These are phyloP conservation scores for Ceramica pisi DNA, from an alignment of 2,888 invertebrate genomes.

Conservation along the genomic window DNA sequence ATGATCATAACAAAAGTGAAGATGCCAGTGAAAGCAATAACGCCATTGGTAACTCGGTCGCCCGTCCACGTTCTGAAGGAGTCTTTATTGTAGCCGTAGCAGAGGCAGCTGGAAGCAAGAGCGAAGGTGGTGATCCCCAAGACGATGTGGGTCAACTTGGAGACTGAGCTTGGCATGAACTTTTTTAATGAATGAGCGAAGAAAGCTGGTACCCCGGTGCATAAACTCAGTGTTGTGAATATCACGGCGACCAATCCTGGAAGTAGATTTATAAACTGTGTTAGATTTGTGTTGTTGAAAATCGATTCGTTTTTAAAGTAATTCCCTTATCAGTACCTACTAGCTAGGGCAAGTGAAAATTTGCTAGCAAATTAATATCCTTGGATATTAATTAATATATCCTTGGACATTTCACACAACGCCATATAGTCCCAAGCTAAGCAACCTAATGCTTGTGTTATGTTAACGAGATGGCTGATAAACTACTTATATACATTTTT, in stretches of 20 bases:
- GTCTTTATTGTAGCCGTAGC: slow-evolving; percentile 77
- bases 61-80: slow-evolving; percentile 75
- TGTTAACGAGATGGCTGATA: too few relatives aligned
- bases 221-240: slow-evolving; percentile 72
- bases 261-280: slow-evolving; percentile 39
- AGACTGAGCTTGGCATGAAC: slow-evolving; percentile 67
- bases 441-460: too few relatives aligned
- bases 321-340: too few relatives aligned
- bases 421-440: too few relatives aligned
- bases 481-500: too few relatives aligned
- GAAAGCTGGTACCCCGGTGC: slow-evolving; percentile 74
- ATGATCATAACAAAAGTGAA: slow-evolving; percentile 75
- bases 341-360: too few relatives aligned
- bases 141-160: slow-evolving; percentile 75
- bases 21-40: slow-evolving; percentile 71
- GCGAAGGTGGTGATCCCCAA: slow-evolving; percentile 76
- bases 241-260: slow-evolving; percentile 75
- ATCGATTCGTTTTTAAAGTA: too few relatives aligned
- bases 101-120: slow-evolving; percentile 73
- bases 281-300: not conserved
- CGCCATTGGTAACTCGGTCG: slow-evolving; percentile 63
- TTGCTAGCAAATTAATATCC: too few relatives aligned
- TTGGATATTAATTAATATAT: too few relatives aligned
- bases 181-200: slow-evolving; percentile 72
- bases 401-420: too few relatives aligned